Conservation (phyloP, 2,888 invertebrate genomes). For the Bruchidius siliquastri region DNA sequence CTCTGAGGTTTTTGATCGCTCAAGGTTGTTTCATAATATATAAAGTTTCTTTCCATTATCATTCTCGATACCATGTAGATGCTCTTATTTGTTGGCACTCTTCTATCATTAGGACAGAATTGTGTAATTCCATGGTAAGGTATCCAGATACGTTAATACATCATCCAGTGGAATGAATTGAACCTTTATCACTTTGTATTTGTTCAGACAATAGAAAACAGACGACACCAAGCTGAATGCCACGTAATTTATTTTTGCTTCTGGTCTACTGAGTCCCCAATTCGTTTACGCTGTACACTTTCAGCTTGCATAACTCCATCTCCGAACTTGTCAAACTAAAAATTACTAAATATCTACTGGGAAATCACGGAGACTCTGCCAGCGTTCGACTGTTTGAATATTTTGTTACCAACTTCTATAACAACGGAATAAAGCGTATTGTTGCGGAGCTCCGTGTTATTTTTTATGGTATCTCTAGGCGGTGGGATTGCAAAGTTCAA, state of each 20-base stretch:
- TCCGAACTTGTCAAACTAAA: constrained; percentile 28
- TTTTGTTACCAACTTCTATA: not conserved
- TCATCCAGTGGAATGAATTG: no score
- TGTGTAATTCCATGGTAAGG: no score
- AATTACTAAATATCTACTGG: constrained; percentile 25
- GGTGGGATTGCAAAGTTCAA: not conserved
- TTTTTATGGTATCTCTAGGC: not conserved
- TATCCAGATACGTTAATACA: no score
- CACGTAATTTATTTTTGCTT: not conserved
- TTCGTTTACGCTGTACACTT: constrained; percentile 11
- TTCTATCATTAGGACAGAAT: no score
- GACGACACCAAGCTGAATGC: not conserved
- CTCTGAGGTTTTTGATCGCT: no score
- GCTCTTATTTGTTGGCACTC: no score
- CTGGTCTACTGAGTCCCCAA: not conserved
- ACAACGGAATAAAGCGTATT: not conserved
- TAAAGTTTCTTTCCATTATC: no score
- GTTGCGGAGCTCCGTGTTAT: not conserved
- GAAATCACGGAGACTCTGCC: constrained; percentile 18
- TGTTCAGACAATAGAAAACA: not conserved
- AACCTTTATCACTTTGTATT: no score
- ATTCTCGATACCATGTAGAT: no score
- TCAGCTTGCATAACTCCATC: constrained; percentile 23
- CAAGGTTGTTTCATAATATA: no score
- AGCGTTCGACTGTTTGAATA: not conserved